Evolutionary conservation across 2,113 vertebrate species (phyloP), one percentile per base, ranked within the genome.

Genomic region (Toxotes chatareus): DNA sequence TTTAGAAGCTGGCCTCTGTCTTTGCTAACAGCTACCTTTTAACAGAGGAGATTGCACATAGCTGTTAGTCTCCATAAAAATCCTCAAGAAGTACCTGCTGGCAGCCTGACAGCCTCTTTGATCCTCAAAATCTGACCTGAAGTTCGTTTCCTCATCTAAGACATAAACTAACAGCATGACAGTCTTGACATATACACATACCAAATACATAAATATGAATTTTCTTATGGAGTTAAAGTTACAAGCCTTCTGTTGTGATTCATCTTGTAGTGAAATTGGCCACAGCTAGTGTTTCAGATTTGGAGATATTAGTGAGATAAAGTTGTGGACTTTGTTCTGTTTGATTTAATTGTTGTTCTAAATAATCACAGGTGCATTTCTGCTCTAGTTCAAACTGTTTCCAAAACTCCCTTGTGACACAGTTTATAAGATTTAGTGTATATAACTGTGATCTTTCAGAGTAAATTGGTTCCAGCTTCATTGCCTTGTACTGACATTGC

Each of bases 11-110:
- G 67, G 57, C 63, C 64, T 88, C 51, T 56, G 5, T 67, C 36
- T 49, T 64, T 0, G 56, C 57, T 42, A 57, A 71, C 79, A 31
- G 49, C n/a, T 19, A 6, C 42, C 14, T 47, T 44, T 16, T 27
- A 73, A 81, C 38, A 75, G 62, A 72, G 38, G 69, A 86, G 46
- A 56, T 82, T 19, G 55, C 88, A 88, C 34, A 3, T 88, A 77
- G 68, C 46, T 14, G 88, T 79, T 80, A 86, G 61, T 56, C 32
- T 63, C 84, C 21, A 82, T 84, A 87, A 88, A 92, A 71, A 75
- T 16, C 64, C 44, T 31, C 83, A 63, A 42, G 75, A 85, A 86
- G 79, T 69, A 71, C 77, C 75, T 76, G 77, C 2, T 84, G 78
- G 74, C 66, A 34, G 17, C 31, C 46, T 42, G 80, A 64, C 64